Conservation (phyloP, 2,797 vertebrate species). For the Chiroxiphia lanceolata region DNA sequence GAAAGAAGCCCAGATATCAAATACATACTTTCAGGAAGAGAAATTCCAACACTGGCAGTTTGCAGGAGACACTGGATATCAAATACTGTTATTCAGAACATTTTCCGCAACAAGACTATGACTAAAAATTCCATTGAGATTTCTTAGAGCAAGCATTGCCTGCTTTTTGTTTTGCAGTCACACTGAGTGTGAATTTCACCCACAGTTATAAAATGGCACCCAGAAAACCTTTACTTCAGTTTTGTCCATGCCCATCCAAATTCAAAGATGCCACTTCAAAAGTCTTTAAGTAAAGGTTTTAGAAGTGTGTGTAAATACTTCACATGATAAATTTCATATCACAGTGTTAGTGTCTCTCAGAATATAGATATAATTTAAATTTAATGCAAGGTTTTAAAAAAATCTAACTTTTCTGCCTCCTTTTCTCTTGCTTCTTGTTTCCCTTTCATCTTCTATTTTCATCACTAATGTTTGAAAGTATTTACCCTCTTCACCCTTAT, state of each 20-base stretch:
- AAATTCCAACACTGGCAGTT: conserved; percentile 13
- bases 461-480: background rate
- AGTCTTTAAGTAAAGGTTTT: background rate
- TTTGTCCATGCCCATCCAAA: background rate
- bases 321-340: background rate
- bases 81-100: background rate
- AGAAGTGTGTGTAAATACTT: background rate
- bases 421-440: background rate
- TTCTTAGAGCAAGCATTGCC: background rate
- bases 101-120: background rate
- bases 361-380: conserved; percentile 24
- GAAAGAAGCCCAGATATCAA: background rate
- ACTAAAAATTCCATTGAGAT: background rate
- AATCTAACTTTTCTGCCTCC: background rate
- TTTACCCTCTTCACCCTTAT: background rate
- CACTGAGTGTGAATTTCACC: background rate
- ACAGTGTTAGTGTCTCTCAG: background rate
- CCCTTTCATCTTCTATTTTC: background rate
- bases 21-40: background rate
- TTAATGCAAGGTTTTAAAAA: background rate
- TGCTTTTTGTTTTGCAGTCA: background rate
- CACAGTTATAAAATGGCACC: background rate
- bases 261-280: background rate
- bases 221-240: background rate
- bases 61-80: background rate